These are phyloP conservation scores for Automeris io DNA, from an alignment of 2,888 invertebrate genomes.

Conservation along the genomic window DNA sequence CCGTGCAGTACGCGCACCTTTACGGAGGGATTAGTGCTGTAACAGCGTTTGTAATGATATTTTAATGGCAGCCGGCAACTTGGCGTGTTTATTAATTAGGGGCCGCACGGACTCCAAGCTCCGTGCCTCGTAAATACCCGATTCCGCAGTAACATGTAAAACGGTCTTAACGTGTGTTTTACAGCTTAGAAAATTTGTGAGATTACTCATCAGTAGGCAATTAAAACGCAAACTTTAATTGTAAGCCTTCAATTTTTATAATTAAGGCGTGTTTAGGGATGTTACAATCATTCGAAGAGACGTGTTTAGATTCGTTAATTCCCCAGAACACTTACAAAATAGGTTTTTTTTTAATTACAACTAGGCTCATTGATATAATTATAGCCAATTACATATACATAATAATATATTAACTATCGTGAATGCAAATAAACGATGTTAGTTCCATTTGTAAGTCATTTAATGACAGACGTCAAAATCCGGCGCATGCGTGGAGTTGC, in stretches of 20 bases:
- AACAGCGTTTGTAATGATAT: slow-evolving; percentile 25
- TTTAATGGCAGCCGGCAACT: slow-evolving; percentile 31
- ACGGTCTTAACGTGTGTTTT: slow-evolving; percentile 23
- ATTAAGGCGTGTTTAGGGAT: no score
- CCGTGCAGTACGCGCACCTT: slow-evolving; percentile 13
- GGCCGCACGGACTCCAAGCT: neutral
- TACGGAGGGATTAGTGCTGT: slow-evolving; percentile 11
- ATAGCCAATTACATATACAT: neutral
- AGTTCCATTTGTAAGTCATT: no score
- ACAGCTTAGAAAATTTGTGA: slow-evolving; percentile 3
- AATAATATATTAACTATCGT: no score
- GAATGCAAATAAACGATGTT: no score
- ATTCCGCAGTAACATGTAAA: neutral
- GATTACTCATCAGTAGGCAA: neutral
- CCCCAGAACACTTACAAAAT: neutral
- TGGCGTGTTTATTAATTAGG: slow-evolving; percentile 30
- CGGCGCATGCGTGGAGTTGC: no score
- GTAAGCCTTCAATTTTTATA: no score
- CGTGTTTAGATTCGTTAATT: neutral
- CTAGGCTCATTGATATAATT: no score
- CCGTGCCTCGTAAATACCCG: slow-evolving; percentile 2
- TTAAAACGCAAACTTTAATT: no score
- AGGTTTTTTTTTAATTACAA: no score
- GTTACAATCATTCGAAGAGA: neutral
- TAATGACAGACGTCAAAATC: no score